Conservation (phyloP, 2,113 vertebrate genomes). For the Channa argus region DNA sequence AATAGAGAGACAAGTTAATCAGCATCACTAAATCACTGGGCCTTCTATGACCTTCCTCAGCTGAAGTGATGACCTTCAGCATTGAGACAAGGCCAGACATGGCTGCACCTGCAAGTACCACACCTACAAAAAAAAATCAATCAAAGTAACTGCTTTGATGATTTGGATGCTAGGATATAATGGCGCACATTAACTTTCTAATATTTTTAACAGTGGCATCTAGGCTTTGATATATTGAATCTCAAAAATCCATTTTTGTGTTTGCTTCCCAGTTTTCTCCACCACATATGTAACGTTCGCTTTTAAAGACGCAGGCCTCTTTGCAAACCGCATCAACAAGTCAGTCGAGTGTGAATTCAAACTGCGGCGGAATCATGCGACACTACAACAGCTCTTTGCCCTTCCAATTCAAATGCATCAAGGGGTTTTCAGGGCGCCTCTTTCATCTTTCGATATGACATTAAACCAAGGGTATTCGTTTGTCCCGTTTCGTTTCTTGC, state of each 20-base stretch:
- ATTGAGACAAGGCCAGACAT: slow-evolving; percentile 29
- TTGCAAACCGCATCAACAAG: slow-evolving; percentile 60
- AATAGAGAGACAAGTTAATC: neutral
- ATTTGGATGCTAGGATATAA: too few species aligned
- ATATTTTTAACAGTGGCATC: too few species aligned
- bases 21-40: slow-evolving; percentile 35
- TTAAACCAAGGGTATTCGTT: neutral
- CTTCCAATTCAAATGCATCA: slow-evolving; percentile 33
- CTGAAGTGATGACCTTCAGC: slow-evolving; percentile 67
- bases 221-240: neutral
- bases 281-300: neutral
- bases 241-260: too few species aligned
- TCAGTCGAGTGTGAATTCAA: slow-evolving; percentile 47
- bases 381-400: slow-evolving; percentile 18
- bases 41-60: slow-evolving; percentile 63
- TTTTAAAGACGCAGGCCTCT: neutral
- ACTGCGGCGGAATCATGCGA: slow-evolving; percentile 69
- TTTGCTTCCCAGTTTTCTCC: too few species aligned
- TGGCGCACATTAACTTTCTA: too few species aligned
- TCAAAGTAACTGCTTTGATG: neutral
- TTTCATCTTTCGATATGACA: neutral
- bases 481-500: neutral
- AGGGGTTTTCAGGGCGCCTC: neutral
- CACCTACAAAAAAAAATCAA: neutral
- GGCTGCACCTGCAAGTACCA: slow-evolving; percentile 37